These are phyloP conservation scores for Platichthys stellatus DNA, from an alignment of 2,113 vertebrate genomes.

Conservation along the genomic window DNA sequence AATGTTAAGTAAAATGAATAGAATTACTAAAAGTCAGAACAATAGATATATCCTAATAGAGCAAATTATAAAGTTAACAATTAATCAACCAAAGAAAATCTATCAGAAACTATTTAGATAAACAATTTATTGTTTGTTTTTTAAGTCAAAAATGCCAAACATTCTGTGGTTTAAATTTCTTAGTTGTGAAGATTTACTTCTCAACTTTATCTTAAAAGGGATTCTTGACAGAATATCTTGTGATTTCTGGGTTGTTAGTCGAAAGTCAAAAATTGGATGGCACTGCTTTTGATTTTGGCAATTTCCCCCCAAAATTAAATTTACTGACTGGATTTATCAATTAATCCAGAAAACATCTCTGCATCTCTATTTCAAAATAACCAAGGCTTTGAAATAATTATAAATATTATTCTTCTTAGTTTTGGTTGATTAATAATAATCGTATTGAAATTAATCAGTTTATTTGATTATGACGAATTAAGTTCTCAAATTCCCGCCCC, in stretches of 20 bases:
- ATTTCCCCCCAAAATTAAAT: background rate
- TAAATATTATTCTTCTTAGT: background rate
- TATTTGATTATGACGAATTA: background rate
- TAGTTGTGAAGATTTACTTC: too few species aligned
- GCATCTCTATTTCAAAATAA: too few species aligned
- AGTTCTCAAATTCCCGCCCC: background rate
- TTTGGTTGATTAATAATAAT: background rate
- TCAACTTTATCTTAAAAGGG: background rate
- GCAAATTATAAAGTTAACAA: too few species aligned
- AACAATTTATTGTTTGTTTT: too few species aligned
- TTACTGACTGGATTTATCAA: background rate
- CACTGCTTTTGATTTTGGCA: background rate
- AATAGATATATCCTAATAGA: background rate
- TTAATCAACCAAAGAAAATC: too few species aligned
- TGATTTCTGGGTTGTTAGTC: background rate
- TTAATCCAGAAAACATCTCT: background rate
- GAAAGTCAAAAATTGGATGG: background rate
- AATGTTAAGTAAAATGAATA: too few species aligned
- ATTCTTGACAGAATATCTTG: background rate
- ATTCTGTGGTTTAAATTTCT: too few species aligned
- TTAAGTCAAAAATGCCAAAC: too few species aligned
- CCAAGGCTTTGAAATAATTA: too few species aligned
- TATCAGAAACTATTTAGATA: too few species aligned
- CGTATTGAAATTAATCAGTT: too few species aligned
- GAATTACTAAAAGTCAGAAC: background rate